A percentile compares a stretch with the other conserved stretches of the same genome.
Conservation (phyloP, 2,888 invertebrate species). For the Andrena chrysosceles region DNA sequence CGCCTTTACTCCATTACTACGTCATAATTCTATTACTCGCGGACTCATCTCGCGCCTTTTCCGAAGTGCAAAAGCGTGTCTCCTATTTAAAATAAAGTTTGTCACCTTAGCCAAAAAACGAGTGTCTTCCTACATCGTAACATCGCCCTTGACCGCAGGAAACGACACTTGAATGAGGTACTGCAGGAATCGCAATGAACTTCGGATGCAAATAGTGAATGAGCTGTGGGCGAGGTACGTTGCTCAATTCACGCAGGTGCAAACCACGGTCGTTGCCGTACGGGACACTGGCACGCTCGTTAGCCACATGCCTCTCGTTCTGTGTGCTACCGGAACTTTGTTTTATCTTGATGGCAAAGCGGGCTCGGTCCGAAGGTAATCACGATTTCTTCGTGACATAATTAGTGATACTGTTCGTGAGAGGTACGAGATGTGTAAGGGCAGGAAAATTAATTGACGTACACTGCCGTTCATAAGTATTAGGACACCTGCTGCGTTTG, state of each 20-base stretch:
- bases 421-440: too few species aligned
- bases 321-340: constrained; percentile 35
- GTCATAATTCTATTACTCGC: too few species aligned
- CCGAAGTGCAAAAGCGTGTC: too few species aligned
- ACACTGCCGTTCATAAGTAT: too few species aligned
- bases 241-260: constrained; percentile 58
- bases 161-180: constrained; percentile 37
- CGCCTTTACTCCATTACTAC: too few species aligned
- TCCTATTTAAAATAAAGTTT: too few species aligned
- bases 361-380: neutral
- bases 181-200: constrained; percentile 45
- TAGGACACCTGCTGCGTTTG: too few species aligned
- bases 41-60: too few species aligned
- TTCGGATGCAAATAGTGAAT: constrained; percentile 53
- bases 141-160: constrained; percentile 40
- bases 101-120: too few species aligned
- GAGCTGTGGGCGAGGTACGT: constrained; percentile 59
- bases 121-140: too few species aligned
- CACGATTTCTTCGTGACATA: constrained; percentile 14
- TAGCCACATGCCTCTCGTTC: constrained; percentile 6
- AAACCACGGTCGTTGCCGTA: constrained; percentile 29
- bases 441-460: too few species aligned
- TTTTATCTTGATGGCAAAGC: constrained; percentile 31
- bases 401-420: constrained; percentile 12
- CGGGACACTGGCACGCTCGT: constrained; percentile 35